These are phyloP conservation scores for Gerris buenoi DNA, from an alignment of 1,140 invertebrate species.

Conservation along the genomic window DNA sequence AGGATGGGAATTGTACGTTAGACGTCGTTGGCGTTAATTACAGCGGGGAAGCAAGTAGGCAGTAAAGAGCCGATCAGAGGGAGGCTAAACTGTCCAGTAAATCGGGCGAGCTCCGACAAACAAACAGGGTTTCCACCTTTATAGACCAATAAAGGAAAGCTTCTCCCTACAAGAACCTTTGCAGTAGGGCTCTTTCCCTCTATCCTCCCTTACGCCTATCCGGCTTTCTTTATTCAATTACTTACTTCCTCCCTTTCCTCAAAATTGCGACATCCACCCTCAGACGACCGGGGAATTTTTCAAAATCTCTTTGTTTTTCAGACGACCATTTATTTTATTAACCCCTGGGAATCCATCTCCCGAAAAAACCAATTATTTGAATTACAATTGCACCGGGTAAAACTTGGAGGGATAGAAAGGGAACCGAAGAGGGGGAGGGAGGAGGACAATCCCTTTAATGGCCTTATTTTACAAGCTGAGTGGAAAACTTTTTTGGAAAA, in stretches of 20 bases:
- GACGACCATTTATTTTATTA: neutral
- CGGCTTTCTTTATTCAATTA: constrained; percentile 3
- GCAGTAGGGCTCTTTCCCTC: neutral
- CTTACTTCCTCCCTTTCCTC: neutral
- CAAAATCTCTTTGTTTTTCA: neutral
- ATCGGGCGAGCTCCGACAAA: neutral
- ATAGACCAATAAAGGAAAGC: constrained; percentile 2
- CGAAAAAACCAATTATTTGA: neutral
- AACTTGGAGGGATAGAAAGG: too few relatives aligned
- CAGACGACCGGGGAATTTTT: neutral
- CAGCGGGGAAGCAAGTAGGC: neutral
- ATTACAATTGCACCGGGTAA: neutral
- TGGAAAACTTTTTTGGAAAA: neutral
- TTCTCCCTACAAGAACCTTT: neutral
- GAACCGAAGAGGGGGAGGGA: too few relatives aligned
- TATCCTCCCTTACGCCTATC: too few relatives aligned
- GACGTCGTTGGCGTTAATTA: constrained; percentile 6
- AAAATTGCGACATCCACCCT: neutral
- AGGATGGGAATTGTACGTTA: neutral
- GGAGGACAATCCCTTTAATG: too few relatives aligned
- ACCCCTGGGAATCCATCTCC: neutral
- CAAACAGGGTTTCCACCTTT: constrained; percentile 2
- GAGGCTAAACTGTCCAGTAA: neutral
- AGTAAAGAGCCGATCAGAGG: constrained; percentile 4
- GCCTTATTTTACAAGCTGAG: neutral